These are phyloP conservation scores for Orchesella cincta DNA, from an alignment of 1,140 invertebrate genomes.

Conservation along the genomic window DNA sequence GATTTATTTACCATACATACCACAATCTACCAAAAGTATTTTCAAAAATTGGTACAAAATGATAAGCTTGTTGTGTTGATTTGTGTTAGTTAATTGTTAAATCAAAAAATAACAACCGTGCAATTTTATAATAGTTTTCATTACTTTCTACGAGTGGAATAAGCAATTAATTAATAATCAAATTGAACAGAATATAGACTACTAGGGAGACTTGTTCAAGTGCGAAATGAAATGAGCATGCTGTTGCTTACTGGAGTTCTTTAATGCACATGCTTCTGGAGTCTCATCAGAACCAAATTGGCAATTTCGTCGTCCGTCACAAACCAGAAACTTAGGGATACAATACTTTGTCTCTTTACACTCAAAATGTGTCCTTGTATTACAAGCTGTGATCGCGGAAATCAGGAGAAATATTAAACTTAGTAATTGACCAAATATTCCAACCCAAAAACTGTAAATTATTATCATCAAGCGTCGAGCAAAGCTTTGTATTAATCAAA, in stretches of 20 bases:
- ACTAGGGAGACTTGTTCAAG: background rate
- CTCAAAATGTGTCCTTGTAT: conserved; percentile 31
- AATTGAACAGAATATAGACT: background rate
- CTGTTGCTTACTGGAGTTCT: conserved; percentile 29
- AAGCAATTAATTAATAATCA: background rate
- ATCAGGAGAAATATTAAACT: too few species aligned
- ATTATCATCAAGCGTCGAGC: too few species aligned
- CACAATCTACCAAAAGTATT: too few species aligned
- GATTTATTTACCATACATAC: too few species aligned
- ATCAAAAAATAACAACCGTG: background rate
- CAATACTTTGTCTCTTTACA: conserved; percentile 42
- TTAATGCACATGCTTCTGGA: background rate
- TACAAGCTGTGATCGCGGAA: conserved; percentile 32
- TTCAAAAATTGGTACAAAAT: background rate
- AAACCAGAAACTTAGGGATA: conserved; percentile 38
- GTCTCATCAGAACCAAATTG: conserved; percentile 53
- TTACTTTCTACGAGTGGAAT: background rate
- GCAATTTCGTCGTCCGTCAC: conserved; percentile 54
- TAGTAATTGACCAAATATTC: too few species aligned
- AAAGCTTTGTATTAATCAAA: too few species aligned
- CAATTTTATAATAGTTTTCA: background rate
- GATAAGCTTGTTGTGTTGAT: background rate
- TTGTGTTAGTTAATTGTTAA: background rate
- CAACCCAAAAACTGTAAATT: too few species aligned
- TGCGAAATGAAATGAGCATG: too few species aligned